Percentiles rank a stretch among this genome's conserved stretches.
Conservation (phyloP, 2,888 invertebrate species). For the Tiliacea citrago region DNA sequence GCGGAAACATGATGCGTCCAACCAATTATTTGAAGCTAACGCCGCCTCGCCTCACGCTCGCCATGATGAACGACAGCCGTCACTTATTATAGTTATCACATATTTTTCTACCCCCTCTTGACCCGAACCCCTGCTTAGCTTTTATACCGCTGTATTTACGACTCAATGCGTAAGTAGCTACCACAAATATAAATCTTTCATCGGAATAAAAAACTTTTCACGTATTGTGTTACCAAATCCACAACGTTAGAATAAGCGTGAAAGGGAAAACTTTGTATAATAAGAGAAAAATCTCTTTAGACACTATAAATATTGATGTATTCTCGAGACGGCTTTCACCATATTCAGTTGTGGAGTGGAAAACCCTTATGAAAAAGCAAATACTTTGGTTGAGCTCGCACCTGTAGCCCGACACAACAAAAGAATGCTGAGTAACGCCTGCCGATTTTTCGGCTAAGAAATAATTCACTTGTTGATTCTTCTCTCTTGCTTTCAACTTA, state of each 20-base stretch:
- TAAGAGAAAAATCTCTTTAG: slow-evolving; percentile 65
- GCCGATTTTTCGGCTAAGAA: slow-evolving; percentile 85
- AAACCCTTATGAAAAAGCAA: slow-evolving; percentile 79
- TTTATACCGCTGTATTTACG: slow-evolving; percentile 69
- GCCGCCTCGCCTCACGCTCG: slow-evolving; percentile 70
- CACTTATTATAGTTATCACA: slow-evolving; percentile 79
- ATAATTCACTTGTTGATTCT: slow-evolving; percentile 88
- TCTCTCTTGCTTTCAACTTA: slow-evolving; percentile 75
- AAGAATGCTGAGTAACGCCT: slow-evolving; percentile 84
- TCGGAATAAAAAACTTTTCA: slow-evolving; percentile 60
- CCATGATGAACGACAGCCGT: slow-evolving; percentile 78
- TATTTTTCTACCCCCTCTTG: slow-evolving; percentile 73
- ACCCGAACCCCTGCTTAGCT: slow-evolving; percentile 61
- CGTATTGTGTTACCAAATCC: slow-evolving; percentile 56
- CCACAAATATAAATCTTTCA: slow-evolving; percentile 60
- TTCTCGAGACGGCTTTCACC: slow-evolving; percentile 67
- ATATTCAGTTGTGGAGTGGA: slow-evolving; percentile 65
- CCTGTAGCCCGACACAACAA: slow-evolving; percentile 84
- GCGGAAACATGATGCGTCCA: slow-evolving; percentile 66
- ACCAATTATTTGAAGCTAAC: slow-evolving; percentile 79
- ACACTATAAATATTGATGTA: slow-evolving; percentile 71
- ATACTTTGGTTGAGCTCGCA: slow-evolving; percentile 76
- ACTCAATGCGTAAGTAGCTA: slow-evolving; percentile 59
- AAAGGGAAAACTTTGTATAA: slow-evolving; percentile 64
- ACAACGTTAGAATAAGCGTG: slow-evolving; percentile 62